Percentiles rank a stretch among this genome's conserved stretches.
Conservation (phyloP, 2,888 invertebrate species). For the Amphiduros pacificus region DNA sequence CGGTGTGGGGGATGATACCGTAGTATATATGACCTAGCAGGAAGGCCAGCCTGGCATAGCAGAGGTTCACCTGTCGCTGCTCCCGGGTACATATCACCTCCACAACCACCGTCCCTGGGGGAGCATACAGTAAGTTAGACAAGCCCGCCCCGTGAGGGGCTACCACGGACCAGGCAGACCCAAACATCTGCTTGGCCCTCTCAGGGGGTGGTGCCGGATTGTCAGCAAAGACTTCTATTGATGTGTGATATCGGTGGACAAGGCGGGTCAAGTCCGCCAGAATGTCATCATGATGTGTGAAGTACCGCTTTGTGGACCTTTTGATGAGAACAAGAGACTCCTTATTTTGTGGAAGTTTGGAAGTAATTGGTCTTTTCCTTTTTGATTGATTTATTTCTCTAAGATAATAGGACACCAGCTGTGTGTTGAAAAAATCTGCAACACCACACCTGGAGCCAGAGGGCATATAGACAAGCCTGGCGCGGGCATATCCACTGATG, state of each 20-base stretch:
- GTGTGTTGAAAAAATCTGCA: not conserved
- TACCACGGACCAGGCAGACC: conserved; percentile 11
- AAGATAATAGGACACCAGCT: not conserved
- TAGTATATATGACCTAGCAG: conserved; percentile 10
- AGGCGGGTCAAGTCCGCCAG: not conserved
- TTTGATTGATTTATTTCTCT: not conserved
- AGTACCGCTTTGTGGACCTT: conserved; percentile 12
- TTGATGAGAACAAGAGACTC: conserved; percentile 22
- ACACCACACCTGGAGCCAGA: conserved; percentile 2
- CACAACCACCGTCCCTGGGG: conserved; percentile 16
- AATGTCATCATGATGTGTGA: conserved; percentile 15
- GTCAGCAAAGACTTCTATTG: conserved; percentile 17
- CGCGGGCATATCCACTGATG: not conserved
- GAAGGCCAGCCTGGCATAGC: conserved; percentile 12
- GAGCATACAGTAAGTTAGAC: conserved; percentile 16
- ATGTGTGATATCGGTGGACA: not conserved
- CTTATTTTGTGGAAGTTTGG: not conserved
- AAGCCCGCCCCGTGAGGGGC: conserved; percentile 20
- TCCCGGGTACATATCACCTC: conserved; percentile 12
- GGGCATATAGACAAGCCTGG: not conserved
- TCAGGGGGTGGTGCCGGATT: conserved; percentile 14
- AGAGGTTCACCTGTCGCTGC: not conserved
- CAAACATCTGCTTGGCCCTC: conserved; percentile 4
- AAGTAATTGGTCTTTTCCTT: not conserved
- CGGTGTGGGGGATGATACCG: not conserved